These are phyloP conservation scores for Brachyptera putata DNA, from an alignment of 2,888 invertebrate genomes.

Conservation along the genomic window DNA sequence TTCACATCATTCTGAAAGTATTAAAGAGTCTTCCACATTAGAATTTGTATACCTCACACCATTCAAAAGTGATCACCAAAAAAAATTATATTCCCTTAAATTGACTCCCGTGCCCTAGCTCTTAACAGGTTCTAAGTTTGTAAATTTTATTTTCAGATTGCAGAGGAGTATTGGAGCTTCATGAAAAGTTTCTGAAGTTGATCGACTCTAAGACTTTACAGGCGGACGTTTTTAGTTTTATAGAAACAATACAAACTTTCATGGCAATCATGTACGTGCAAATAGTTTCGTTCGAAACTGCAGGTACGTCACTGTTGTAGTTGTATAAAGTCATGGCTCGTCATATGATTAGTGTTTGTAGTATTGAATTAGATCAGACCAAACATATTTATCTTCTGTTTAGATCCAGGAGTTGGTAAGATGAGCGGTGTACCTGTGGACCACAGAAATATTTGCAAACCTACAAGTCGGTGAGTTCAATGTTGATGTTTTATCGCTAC, in stretches of 20 bases:
- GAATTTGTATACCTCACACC: no score
- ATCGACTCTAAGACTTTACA: constrained; percentile 50
- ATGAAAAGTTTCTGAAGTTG: constrained; percentile 57
- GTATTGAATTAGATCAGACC: neutral
- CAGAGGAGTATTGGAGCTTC: constrained; percentile 61
- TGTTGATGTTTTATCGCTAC: no score
- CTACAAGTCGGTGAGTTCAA: constrained; percentile 54
- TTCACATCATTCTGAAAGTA: no score
- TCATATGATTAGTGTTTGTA: neutral
- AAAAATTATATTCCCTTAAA: no score
- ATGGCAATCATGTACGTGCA: constrained; percentile 70
- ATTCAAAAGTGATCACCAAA: no score
- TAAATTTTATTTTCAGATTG: constrained; percentile 54
- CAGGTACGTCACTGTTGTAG: constrained; percentile 52
- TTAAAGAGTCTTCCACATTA: no score
- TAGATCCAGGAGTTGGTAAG: constrained; percentile 76
- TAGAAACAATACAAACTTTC: constrained; percentile 59
- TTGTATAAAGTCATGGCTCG: neutral
- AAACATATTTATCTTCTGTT: constrained; percentile 4
- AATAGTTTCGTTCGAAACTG: constrained; percentile 73
- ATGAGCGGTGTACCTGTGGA: constrained; percentile 70
- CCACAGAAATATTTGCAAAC: constrained; percentile 85
- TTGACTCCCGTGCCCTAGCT: no score
- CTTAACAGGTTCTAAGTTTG: neutral
- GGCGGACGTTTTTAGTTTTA: constrained; percentile 60